Evolutionary conservation across 2,113 vertebrate genomes (phyloP).

Genomic region (Cyanoliseus patagonus): DNA sequence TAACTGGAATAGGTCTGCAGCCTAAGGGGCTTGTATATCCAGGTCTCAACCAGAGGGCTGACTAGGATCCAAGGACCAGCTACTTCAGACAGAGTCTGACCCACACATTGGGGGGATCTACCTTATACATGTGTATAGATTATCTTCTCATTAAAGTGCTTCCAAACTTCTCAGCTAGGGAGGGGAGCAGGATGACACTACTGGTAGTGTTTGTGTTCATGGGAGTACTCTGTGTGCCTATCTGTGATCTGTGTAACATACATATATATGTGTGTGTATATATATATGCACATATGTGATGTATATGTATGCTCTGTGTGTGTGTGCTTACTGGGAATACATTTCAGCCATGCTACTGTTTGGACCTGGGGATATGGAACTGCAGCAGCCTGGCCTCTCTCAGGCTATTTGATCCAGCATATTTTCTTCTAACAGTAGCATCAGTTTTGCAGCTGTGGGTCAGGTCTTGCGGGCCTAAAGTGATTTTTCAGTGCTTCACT

Average conservation of each 20-base stretch:
- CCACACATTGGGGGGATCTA: neutral
- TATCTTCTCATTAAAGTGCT: neutral
- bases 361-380: neutral
- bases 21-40: neutral
- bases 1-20: neutral
- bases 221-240: neutral
- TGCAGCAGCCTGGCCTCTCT: neutral
- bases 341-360: neutral
- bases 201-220: neutral
- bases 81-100: neutral
- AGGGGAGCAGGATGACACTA: neutral
- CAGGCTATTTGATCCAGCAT: neutral
- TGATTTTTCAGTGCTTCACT: neutral
- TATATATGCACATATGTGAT: fast-evolving
- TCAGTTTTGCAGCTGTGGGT: neutral
- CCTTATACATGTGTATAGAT: fast-evolving
- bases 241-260: neutral
- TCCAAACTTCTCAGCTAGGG: neutral
- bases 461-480: neutral
- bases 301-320: neutral
- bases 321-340: neutral
- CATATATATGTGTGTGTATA: fast-evolving
- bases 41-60: neutral
- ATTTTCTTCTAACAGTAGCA: neutral
- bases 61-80: neutral